phyloP scores from a whole-genome alignment of 2,113 vertebrate genomes.

The Colossoma macropomum region DNA sequence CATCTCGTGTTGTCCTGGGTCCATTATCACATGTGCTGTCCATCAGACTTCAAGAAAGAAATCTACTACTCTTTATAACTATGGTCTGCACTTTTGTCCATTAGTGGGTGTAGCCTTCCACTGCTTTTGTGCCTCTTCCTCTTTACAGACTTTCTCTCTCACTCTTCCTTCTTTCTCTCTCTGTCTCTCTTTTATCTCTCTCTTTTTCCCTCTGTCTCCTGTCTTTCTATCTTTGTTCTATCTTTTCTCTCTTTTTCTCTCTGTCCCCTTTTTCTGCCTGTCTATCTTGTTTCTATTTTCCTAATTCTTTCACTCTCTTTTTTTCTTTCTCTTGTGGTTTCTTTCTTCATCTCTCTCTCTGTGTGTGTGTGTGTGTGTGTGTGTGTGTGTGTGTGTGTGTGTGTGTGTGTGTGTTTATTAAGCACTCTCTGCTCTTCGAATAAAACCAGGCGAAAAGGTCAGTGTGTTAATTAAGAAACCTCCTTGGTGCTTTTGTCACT shows the following conservation, averaged over 20 bases:
- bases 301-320: background rate
- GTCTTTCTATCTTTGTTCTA: no score
- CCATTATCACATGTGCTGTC: background rate
- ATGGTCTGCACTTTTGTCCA: background rate
- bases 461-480: slow-evolving; percentile 63
- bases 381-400: background rate
- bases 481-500: slow-evolving; percentile 53
- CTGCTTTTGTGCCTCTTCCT: background rate
- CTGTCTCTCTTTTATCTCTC: background rate
- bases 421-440: slow-evolving; percentile 32
- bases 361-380: slow-evolving; percentile 23
- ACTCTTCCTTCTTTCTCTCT: background rate
- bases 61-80: no score
- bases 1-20: background rate
- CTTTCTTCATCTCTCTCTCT: background rate
- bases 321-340: background rate
- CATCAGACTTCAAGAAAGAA: no score
- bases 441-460: slow-evolving; percentile 61
- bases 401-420: no score
- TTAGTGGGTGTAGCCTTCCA: no score
- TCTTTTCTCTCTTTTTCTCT: no score
- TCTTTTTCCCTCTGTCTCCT: background rate
- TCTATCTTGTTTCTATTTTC: background rate
- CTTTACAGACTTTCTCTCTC: background rate
- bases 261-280: no score